Conservation (phyloP, 2,113 vertebrate genomes). For the Pardalotus punctatus region DNA sequence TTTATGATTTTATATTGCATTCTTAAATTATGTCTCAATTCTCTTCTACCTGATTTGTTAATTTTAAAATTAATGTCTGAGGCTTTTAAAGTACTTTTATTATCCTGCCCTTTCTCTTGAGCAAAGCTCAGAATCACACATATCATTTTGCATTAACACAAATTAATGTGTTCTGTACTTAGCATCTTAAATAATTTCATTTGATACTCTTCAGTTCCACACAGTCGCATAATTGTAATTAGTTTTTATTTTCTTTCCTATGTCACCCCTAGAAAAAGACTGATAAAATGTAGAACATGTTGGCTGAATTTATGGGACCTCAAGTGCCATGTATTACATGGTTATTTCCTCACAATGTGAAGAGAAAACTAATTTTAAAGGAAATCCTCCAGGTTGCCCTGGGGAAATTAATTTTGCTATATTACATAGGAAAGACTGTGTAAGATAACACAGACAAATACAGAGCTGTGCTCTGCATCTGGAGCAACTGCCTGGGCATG, state of each 20-base stretch:
- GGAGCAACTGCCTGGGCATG: neutral
- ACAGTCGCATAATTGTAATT: neutral
- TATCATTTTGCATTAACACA: neutral
- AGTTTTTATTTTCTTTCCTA: neutral
- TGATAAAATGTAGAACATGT: neutral
- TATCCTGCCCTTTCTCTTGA: neutral
- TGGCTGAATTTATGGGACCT: neutral
- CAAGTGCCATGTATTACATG: neutral
- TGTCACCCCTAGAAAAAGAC: neutral
- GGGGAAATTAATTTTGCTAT: neutral
- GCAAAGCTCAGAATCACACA: neutral
- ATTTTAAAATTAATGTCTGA: neutral
- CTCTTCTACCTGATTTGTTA: neutral
- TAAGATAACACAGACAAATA: neutral
- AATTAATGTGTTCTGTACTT: neutral
- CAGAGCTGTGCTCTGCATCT: neutral
- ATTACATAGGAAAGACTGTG: neutral
- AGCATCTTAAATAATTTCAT: neutral
- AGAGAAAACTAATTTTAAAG: neutral
- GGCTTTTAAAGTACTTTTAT: neutral
- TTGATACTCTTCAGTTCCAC: neutral
- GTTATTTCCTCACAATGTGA: neutral
- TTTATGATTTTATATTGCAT: neutral
- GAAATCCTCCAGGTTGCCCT: neutral
- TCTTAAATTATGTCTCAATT: neutral